Evolutionary conservation across 2,888 invertebrate species (phyloP).

Genomic region (Scaptomyza tumidula): DNA sequence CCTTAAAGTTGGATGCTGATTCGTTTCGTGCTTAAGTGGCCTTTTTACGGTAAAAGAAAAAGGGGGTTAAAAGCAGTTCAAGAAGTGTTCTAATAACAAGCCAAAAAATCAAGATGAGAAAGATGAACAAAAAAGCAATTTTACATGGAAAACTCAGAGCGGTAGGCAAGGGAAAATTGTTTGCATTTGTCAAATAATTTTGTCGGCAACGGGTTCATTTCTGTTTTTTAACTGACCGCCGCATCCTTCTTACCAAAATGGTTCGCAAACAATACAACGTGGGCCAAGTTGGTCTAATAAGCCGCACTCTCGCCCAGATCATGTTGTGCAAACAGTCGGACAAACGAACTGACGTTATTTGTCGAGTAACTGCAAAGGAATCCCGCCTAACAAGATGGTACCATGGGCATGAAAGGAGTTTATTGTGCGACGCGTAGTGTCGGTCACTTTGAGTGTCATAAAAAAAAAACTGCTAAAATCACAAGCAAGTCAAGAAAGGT

Average conservation of each 20-base stretch:
- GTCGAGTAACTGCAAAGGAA: slow-evolving; percentile 51
- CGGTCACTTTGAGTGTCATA: slow-evolving; percentile 80
- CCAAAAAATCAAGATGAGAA: slow-evolving; percentile 55
- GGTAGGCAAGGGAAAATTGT: slow-evolving; percentile 64
- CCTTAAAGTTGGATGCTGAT: slow-evolving; percentile 35
- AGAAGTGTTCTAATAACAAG: slow-evolving; percentile 79
- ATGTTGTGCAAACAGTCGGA: slow-evolving; percentile 74
- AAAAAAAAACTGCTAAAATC: slow-evolving; percentile 45
- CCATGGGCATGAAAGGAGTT: slow-evolving; percentile 76
- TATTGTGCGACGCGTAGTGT: slow-evolving; percentile 73
- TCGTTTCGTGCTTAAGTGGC: slow-evolving; percentile 78
- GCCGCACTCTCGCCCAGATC: slow-evolving; percentile 73
- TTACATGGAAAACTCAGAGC: slow-evolving; percentile 61
- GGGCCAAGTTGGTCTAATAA: slow-evolving; percentile 73
- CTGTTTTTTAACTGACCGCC: slow-evolving; percentile 68
- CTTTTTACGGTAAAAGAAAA: slow-evolving; percentile 36
- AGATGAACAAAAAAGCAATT: slow-evolving; percentile 43
- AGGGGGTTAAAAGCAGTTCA: slow-evolving; percentile 54
- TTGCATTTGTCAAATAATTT: slow-evolving; percentile 79
- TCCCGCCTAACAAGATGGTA: slow-evolving; percentile 72
- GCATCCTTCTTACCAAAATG: slow-evolving; percentile 73
- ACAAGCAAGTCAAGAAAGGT: neutral
- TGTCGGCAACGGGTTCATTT: slow-evolving; percentile 59
- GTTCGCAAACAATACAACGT: slow-evolving; percentile 68
- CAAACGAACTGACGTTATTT: slow-evolving; percentile 11